phyloP scores from a whole-genome alignment of 2,797 vertebrate species.

The Mormyrops boulengeri region DNA sequence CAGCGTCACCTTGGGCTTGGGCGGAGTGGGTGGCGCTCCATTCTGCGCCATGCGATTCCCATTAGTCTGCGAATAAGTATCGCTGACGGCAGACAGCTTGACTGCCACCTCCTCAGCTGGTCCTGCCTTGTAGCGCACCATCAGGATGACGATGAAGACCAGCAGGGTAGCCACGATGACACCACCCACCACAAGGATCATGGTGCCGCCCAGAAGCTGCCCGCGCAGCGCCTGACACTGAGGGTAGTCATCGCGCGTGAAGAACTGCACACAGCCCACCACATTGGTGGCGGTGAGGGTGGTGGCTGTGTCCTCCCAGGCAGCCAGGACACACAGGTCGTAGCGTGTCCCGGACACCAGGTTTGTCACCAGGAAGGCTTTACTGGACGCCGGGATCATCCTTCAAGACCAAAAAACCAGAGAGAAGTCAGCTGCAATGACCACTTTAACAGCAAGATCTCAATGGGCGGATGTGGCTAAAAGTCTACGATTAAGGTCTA shows the following conservation, averaged over 20 bases:
- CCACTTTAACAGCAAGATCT: not conserved
- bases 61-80: conserved; percentile 78
- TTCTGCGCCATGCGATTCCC: conserved; percentile 63
- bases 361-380: conserved; percentile 84
- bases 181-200: conserved; percentile 89
- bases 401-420: conserved; percentile 46
- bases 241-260: conserved; percentile 79
- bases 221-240: conserved; percentile 82
- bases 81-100: conserved; percentile 71
- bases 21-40: conserved; percentile 54
- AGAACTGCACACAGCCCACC: conserved; percentile 84
- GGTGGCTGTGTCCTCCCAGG: conserved; percentile 88
- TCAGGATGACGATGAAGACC: conserved; percentile 85
- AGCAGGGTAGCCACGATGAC: conserved; percentile 84
- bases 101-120: conserved; percentile 34
- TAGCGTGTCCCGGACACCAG: conserved; percentile 83
- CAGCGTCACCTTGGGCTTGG: conserved; percentile 66
- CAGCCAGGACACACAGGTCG: conserved; percentile 84
- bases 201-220: conserved; percentile 84
- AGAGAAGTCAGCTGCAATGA: conserved; percentile 23
- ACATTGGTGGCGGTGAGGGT: conserved; percentile 87
- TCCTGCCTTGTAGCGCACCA: conserved; percentile 81
- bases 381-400: conserved; percentile 90
- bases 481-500: not conserved
- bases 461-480: not conserved